These are phyloP conservation scores for Benitochromis conjunctus DNA, from an alignment of 2,113 vertebrate species.

Conservation along the genomic window DNA sequence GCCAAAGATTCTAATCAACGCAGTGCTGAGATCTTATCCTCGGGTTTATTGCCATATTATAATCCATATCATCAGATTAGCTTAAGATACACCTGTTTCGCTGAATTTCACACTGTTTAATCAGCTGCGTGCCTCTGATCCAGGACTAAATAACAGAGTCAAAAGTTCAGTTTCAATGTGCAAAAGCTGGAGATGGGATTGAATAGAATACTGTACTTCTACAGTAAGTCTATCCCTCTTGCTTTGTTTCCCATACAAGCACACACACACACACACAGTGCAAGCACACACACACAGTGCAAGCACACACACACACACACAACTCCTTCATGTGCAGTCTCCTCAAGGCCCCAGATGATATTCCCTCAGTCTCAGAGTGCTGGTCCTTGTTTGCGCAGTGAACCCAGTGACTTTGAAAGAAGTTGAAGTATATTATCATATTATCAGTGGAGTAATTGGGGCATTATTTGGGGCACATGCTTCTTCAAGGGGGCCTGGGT, in stretches of 20 bases:
- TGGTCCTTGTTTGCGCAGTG: slow-evolving; percentile 45
- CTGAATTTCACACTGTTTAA: slow-evolving; percentile 1
- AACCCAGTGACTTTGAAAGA: slow-evolving; percentile 60
- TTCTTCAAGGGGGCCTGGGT: slow-evolving; percentile 38
- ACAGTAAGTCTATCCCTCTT: not conserved
- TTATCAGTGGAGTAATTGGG: slow-evolving; percentile 65
- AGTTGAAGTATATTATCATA: slow-evolving; percentile 56
- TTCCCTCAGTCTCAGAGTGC: slow-evolving; percentile 48
- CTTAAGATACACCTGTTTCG: slow-evolving; percentile 1
- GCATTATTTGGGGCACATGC: slow-evolving; percentile 58
- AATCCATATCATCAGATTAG: slow-evolving; percentile 40
- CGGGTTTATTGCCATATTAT: slow-evolving; percentile 18
- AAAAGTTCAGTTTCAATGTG: slow-evolving; percentile 5
- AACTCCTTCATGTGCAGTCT: slow-evolving; percentile 37
- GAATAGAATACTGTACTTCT: slow-evolving; percentile 18
- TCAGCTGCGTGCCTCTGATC: not conserved
- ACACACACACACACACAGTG: not conserved
- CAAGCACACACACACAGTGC: not conserved
- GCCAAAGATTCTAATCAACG: slow-evolving; percentile 37
- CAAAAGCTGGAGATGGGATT: not conserved
- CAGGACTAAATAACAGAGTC: slow-evolving; percentile 1
- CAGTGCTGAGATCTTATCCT: not conserved
- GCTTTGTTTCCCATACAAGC: not conserved
- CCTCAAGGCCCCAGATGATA: slow-evolving; percentile 54
- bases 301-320: not conserved